Conservation (phyloP, 2,888 invertebrate genomes). For the Tetrapedia diversipes region DNA sequence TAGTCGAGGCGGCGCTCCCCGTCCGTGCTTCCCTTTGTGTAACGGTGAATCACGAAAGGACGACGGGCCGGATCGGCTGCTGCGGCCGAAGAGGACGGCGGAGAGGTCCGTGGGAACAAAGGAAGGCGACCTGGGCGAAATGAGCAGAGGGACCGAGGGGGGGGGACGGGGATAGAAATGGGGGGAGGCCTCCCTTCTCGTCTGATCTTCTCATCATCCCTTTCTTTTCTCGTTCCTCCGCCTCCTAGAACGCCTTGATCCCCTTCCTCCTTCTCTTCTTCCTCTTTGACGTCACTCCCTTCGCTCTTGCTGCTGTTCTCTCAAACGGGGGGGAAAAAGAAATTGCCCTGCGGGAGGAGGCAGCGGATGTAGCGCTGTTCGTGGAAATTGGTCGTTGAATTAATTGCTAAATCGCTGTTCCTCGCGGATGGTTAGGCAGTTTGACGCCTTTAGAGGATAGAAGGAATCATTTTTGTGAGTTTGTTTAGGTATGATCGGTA, state of each 20-base stretch:
- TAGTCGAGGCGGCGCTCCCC: conserved; percentile 43
- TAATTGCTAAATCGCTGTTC: conserved; percentile 41
- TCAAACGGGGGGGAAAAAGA: conserved; percentile 40
- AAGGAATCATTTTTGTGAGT: background rate
- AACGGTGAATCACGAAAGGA: conserved; percentile 75
- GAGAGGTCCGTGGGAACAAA: conserved; percentile 81
- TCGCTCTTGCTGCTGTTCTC: background rate
- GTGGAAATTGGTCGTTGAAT: conserved; percentile 34
- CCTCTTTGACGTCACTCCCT: background rate
- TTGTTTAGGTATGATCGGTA: background rate
- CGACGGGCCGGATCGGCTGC: conserved; percentile 65
- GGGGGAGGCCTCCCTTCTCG: conserved; percentile 27
- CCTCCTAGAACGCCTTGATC: conserved; percentile 23
- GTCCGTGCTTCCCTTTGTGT: conserved; percentile 72
- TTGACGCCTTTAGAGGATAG: background rate
- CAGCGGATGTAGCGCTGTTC: conserved; percentile 20
- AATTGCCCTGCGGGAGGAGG: conserved; percentile 53
- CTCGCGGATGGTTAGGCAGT: conserved; percentile 1
- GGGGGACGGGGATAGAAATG: too few species aligned
- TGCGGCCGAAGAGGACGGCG: conserved; percentile 45
- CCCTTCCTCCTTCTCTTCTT: conserved; percentile 17
- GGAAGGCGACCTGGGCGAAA: conserved; percentile 71
- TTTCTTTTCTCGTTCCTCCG: conserved; percentile 37
- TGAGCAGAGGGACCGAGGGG: too few species aligned
- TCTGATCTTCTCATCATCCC: conserved; percentile 54